These are phyloP conservation scores for Tokudaia tokunoshimensis DNA, from an alignment of 2,797 vertebrate species.

Conservation along the genomic window DNA sequence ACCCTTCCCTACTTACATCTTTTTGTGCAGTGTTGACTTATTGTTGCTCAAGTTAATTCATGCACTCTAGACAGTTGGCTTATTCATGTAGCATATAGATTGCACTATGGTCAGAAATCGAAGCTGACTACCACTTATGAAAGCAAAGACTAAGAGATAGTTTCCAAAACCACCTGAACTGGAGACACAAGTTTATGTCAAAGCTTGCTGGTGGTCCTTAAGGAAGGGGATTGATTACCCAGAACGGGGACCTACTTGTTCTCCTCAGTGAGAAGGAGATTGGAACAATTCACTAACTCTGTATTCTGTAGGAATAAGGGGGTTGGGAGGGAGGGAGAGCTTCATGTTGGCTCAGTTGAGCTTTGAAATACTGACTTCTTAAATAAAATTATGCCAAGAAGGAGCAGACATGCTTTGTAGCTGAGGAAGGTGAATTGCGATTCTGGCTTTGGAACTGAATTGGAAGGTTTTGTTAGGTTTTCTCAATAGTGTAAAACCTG, in stretches of 20 bases:
- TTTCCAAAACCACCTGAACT: constrained; percentile 48
- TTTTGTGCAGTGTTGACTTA: not conserved
- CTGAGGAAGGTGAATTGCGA: constrained; percentile 4
- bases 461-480: not conserved
- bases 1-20: not conserved
- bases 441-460: constrained; percentile 47
- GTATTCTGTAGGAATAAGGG: not conserved
- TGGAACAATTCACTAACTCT: not conserved
- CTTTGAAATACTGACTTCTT: constrained; percentile 25
- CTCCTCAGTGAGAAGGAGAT: not conserved
- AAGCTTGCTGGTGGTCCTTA: constrained; percentile 9
- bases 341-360: not conserved
- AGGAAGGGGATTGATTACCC: not conserved
- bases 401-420: constrained; percentile 40
- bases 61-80: not conserved
- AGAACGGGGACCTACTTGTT: not conserved
- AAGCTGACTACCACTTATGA: constrained; percentile 43
- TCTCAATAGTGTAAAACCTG: not conserved
- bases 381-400: constrained; percentile 32
- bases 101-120: not conserved
- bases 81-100: not conserved
- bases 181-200: not conserved
- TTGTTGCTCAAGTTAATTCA: not conserved
- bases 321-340: not conserved
- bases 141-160: constrained; percentile 38